Evolutionary conservation across 2,888 invertebrate species (phyloP).

Genomic region (Drosophila infuscata): DNA sequence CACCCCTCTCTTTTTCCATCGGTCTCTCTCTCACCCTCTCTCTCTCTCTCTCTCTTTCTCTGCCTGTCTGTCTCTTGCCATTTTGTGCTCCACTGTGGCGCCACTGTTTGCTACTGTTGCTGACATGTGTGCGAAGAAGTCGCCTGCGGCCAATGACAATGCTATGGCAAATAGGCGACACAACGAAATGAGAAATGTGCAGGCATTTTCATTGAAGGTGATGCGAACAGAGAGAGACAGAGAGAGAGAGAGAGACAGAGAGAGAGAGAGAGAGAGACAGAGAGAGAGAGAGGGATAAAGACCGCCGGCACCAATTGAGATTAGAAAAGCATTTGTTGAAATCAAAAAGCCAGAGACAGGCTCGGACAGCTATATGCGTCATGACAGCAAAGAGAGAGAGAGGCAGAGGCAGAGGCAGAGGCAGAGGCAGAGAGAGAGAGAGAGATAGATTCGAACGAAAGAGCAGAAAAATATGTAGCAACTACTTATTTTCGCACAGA

Average conservation of each 20-base stretch:
- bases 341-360: constrained; percentile 70
- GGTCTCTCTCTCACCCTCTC: too few relatives aligned
- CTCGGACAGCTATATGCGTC: constrained; percentile 45
- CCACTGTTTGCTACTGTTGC: constrained; percentile 53
- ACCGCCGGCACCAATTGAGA: constrained; percentile 56
- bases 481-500: constrained; percentile 5
- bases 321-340: constrained; percentile 78
- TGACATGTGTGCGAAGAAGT: constrained; percentile 70
- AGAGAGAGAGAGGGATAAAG: background rate
- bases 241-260: background rate
- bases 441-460: constrained; percentile 14
- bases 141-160: constrained; percentile 62
- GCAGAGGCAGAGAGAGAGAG: background rate
- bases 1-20: too few relatives aligned
- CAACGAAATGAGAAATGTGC: constrained; percentile 79
- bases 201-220: constrained; percentile 35
- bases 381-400: constrained; percentile 38
- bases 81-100: constrained; percentile 1
- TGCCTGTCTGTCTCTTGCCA: background rate
- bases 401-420: background rate
- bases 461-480: constrained; percentile 1
- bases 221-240: background rate
- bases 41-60: background rate
- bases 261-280: background rate
- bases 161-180: constrained; percentile 81